Conservation (phyloP, 2,888 invertebrate species). For the Gastracanthus pulcherrimus region DNA sequence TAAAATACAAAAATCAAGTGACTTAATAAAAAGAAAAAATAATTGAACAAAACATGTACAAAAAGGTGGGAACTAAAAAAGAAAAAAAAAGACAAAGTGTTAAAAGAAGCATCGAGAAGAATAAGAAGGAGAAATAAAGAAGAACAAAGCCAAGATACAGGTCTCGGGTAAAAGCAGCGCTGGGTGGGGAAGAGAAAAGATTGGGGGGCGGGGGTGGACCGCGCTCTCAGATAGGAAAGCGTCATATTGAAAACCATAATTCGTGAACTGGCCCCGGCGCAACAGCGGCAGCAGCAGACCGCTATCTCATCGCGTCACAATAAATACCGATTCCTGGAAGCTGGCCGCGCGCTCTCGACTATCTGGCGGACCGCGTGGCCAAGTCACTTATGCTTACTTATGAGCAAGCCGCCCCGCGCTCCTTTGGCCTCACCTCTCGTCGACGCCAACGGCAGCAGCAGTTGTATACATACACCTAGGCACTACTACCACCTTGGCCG, state of each 20-base stretch:
- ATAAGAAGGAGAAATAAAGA: background rate
- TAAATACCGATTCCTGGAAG: constrained; percentile 78
- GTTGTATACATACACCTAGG: no score
- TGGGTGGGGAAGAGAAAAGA: constrained; percentile 43
- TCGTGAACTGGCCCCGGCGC: constrained; percentile 67
- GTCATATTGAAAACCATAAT: constrained; percentile 77
- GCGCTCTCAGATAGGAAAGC: constrained; percentile 68
- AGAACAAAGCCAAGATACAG: no score
- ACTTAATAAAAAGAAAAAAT: no score
- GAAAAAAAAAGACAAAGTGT: background rate
- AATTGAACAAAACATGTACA: no score
- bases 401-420: constrained; percentile 64
- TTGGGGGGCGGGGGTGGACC: constrained; percentile 58
- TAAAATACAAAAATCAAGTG: no score
- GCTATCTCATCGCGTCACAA: constrained; percentile 77
- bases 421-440: background rate
- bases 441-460: background rate
- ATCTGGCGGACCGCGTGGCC: constrained; percentile 61
- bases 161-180: no score
- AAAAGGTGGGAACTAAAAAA: background rate
- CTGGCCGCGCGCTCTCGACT: constrained; percentile 53
- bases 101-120: no score
- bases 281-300: constrained; percentile 60
- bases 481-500: constrained; percentile 10
- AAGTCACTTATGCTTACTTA: constrained; percentile 74